Evolutionary conservation across 2,888 invertebrate genomes (phyloP).

Genomic region (Exocentrus adspersus): DNA sequence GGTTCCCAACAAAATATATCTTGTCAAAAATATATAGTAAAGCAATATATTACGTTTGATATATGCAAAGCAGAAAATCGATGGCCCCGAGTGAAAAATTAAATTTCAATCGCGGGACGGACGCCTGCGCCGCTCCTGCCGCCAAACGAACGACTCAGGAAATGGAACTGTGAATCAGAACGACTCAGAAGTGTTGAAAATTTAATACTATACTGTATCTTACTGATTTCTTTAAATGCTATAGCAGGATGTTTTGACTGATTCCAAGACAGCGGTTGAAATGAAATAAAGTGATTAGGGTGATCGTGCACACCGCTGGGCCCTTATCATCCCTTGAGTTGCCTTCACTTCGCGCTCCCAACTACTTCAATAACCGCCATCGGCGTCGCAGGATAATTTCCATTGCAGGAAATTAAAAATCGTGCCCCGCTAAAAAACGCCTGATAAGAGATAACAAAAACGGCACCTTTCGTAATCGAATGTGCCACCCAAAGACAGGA

Average conservation of each 20-base stretch:
- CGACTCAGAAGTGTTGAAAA: too few species aligned
- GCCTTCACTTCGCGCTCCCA: slow-evolving; percentile 46
- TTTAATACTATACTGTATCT: too few species aligned
- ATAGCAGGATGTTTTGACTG: too few species aligned
- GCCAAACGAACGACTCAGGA: too few species aligned
- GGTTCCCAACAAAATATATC: slow-evolving; percentile 42
- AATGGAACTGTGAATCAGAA: background rate
- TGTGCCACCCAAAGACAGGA: too few species aligned
- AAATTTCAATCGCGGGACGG: slow-evolving; percentile 53
- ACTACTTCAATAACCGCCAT: slow-evolving; percentile 40
- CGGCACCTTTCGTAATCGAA: too few species aligned
- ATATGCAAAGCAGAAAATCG: slow-evolving; percentile 51
- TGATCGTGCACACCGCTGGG: slow-evolving; percentile 47
- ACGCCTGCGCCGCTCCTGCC: slow-evolving; percentile 44
- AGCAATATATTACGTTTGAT: slow-evolving; percentile 47
- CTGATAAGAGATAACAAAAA: too few species aligned
- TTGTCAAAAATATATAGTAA: slow-evolving; percentile 47
- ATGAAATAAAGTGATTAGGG: slow-evolving; percentile 57
- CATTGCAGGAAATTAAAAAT: slow-evolving; percentile 8
- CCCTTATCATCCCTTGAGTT: slow-evolving; percentile 28
- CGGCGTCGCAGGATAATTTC: slow-evolving; percentile 11
- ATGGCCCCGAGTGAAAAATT: slow-evolving; percentile 54
- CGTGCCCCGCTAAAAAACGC: too few species aligned
- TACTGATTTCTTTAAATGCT: too few species aligned
- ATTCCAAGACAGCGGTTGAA: too few species aligned